Base-by-base conservation (phyloP, 1,140 invertebrate species). In the Helicorthomorpha holstii region DNA sequence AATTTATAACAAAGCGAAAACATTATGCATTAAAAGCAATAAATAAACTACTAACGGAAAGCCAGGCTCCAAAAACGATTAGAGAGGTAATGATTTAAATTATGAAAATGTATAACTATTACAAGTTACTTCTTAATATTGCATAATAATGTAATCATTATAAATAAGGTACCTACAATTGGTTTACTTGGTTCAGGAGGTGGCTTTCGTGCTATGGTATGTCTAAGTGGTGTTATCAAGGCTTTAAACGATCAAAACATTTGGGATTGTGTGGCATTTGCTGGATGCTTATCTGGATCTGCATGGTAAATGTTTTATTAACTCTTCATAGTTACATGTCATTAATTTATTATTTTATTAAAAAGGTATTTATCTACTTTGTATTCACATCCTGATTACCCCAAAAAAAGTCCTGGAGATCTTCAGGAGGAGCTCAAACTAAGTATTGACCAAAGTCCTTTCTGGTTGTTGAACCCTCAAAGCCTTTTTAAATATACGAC, bases 151-250 rank as follows among this genome's bases (percentile, higher is more conserved):
- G 29, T 34, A 34, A 16, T 34, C 29, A 34, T 7, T 34, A 7
- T 34, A 34, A 34, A 34, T 16, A 34, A 71, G 71, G 64, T 67
- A 2, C 71, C 71, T 2, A 63, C 61, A 7, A 62, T 73, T 19
- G 69, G 61, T 10, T 58, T 73, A 22, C 63, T 73, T n/a, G 71
- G 70, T 0, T 73, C 70, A 14, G 71, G 71, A 16, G 71, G 71
- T 7, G 71, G 71, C 3, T 72, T 73, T 59, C 64, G 71, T 10
- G 71, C 71, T 19, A 70, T 72, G 67, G 66, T 66, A 27, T 68
- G 61, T 12, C 59, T 69, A 22, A 67, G 67, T 59, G 71, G 70
- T 2, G 71, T 66, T 3, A 57, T 71, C 34, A 71, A 71, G 52
- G 71, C 67, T 1, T 53, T 73, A 12, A 53, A 60, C 10, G 64